Evolutionary conservation across 2,797 vertebrate genomes (phyloP).

Genomic region (Dendrocincla fuliginosa): DNA sequence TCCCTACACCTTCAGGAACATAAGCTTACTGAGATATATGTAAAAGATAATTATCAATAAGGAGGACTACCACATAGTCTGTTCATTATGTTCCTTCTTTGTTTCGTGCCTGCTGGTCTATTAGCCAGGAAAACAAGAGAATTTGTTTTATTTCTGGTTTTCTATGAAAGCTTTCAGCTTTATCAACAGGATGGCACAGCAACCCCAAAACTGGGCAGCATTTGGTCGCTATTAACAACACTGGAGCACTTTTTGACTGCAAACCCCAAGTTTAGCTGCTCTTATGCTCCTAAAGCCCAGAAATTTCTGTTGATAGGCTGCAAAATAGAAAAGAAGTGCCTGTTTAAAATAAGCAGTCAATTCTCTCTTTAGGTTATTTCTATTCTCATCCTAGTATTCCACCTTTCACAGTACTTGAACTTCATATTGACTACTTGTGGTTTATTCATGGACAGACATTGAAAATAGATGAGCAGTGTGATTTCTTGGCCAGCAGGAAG

Average conservation of each 20-base stretch:
- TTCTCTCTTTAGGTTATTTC: not conserved
- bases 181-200: not conserved
- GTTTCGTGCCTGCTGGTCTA: not conserved
- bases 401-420: not conserved
- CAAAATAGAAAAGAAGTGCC: not conserved
- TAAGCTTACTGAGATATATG: constrained; percentile 68
- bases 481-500: not conserved
- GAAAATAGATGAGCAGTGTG: not conserved
- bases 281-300: not conserved
- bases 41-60: constrained; percentile 77
- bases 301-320: not conserved
- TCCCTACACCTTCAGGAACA: constrained; percentile 71
- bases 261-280: not conserved
- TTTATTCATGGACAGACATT: not conserved
- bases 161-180: not conserved
- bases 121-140: not conserved
- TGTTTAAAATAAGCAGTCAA: not conserved
- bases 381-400: not conserved
- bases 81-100: constrained; percentile 25
- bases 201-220: not conserved
- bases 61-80: not conserved
- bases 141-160: not conserved
- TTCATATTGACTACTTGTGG: not conserved
- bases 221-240: not conserved
- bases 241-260: not conserved